Conservation (phyloP, 2,888 invertebrate genomes). For the Eulithis testata region DNA sequence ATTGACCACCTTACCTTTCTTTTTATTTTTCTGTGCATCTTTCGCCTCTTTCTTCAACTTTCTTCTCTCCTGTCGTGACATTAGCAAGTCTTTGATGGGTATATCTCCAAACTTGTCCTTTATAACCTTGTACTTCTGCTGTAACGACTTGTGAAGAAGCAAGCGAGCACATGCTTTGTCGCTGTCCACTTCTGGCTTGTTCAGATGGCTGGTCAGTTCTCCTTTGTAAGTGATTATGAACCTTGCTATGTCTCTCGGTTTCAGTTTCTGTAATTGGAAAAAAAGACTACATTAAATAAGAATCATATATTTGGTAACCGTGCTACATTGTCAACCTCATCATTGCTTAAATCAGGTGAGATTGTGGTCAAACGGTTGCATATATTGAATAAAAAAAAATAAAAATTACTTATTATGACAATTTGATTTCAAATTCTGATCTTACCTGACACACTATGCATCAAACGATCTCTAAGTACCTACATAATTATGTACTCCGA, state of each 20-base stretch:
- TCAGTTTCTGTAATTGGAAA: constrained; percentile 71
- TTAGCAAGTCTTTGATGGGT: constrained; percentile 72
- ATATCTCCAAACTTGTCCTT: constrained; percentile 67
- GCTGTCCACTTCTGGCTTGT: constrained; percentile 66
- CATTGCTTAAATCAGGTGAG: too few relatives aligned
- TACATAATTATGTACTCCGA: too few relatives aligned
- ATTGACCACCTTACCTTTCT: constrained; percentile 56
- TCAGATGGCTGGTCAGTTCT: constrained; percentile 64
- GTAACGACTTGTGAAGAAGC: constrained; percentile 69
- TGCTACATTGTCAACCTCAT: too few relatives aligned
- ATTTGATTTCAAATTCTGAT: too few relatives aligned
- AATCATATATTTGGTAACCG: too few relatives aligned
- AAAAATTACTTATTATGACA: too few relatives aligned
- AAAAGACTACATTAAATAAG: too few relatives aligned
- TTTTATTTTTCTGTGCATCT: constrained; percentile 67
- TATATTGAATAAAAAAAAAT: too few relatives aligned
- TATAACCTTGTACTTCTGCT: constrained; percentile 70
- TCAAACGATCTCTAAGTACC: too few relatives aligned
- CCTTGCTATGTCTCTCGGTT: constrained; percentile 70
- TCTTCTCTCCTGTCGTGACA: constrained; percentile 73
- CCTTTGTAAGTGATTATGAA: constrained; percentile 73
- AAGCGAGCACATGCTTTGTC: constrained; percentile 75
- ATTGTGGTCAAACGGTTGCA: too few relatives aligned
- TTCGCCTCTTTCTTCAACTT: constrained; percentile 73
- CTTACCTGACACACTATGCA: too few relatives aligned